Conservation (phyloP, 2,113 vertebrate genomes). For the Xenopus laevis region DNA sequence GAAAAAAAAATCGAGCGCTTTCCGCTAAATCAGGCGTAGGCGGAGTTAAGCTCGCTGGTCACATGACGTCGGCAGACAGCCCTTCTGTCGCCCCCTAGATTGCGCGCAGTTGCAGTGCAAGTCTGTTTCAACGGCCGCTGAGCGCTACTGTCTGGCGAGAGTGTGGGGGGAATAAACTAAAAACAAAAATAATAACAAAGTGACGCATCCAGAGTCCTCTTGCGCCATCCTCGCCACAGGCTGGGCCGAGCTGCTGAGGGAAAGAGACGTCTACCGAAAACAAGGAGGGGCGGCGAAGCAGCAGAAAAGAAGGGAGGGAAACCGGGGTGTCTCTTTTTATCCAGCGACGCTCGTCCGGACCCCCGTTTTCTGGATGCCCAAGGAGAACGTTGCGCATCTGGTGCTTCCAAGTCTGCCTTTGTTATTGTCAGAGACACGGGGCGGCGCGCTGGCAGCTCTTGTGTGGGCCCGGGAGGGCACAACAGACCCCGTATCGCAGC, state of each 20-base stretch:
- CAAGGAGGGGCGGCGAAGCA: background rate
- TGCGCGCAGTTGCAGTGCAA: constrained; percentile 9
- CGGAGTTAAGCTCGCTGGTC: constrained; percentile 5
- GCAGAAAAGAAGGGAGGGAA: constrained; percentile 15
- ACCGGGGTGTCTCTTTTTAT: constrained; percentile 4
- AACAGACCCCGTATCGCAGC: background rate
- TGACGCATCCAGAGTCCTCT: background rate
- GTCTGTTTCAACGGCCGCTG: constrained; percentile 20
- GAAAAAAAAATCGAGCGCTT: constrained; percentile 1
- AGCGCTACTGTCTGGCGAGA: constrained; percentile 12
- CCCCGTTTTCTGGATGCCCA: background rate
- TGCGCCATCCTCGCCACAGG: background rate
- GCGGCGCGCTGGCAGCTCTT: background rate
- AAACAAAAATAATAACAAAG: background rate
- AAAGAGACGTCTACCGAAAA: background rate
- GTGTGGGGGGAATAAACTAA: background rate
- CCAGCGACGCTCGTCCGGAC: constrained; percentile 3
- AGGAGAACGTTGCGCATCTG: background rate
- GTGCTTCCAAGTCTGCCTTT: background rate
- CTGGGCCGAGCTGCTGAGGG: background rate
- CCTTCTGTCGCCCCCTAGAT: background rate
- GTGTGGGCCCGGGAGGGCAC: constrained; percentile 8
- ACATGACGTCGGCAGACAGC: constrained; percentile 19
- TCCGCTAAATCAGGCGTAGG: background rate
- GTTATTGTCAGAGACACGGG: background rate